Evolutionary conservation across 2,113 vertebrate genomes (phyloP), one percentile per base, ranked within the genome.

Genomic region (Sarotherodon lohbergeri): DNA sequence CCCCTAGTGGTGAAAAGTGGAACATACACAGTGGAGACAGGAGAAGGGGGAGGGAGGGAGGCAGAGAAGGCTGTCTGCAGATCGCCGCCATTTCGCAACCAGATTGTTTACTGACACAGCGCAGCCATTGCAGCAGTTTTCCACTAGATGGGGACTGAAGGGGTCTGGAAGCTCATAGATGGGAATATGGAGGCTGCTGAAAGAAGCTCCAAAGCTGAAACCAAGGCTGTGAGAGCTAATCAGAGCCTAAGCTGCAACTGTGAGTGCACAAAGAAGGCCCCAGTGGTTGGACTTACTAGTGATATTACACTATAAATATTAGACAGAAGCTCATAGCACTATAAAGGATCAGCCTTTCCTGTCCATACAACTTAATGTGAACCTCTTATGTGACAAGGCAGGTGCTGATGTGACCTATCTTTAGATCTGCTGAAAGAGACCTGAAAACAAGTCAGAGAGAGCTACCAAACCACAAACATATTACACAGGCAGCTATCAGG

Each of bases 81-180:
- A 95, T 94, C 93, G 95, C 96, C 96, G 97, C 97, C 97, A 98
- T 97, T 97, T 97, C 96, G 96, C 96, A 97, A 97, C 95, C 94
- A 96, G 96, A 97, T 95, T 97, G 96, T 97, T 97, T 97, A 97
- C 97, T 95, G 96, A 94, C 96, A 96, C 93, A 91, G 61, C 84
- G 89, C 92, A 61, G 90, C 86, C 93, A 93, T 94, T 88, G 90
- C 94, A 89, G 92, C 80, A 56, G 73, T 59, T 91, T 94, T 90
- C 92, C 92, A 94, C 93, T 93, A 93, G 89, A 90, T 91, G 93
- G 92, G 61, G 92, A 91, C 82, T 22, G 48, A 78, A 71, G 54
- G 43, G 85, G 88, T 81, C 86, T 88, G 85, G 83, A 92, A 73
- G 81, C 86, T 54, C 29, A 12, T 86, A 83, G 89, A 92, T 32